Percentiles rank a stretch among this genome's conserved stretches.
phyloP scores from a whole-genome alignment of 2,888 invertebrate genomes.

The Palloptera scutellata region DNA sequence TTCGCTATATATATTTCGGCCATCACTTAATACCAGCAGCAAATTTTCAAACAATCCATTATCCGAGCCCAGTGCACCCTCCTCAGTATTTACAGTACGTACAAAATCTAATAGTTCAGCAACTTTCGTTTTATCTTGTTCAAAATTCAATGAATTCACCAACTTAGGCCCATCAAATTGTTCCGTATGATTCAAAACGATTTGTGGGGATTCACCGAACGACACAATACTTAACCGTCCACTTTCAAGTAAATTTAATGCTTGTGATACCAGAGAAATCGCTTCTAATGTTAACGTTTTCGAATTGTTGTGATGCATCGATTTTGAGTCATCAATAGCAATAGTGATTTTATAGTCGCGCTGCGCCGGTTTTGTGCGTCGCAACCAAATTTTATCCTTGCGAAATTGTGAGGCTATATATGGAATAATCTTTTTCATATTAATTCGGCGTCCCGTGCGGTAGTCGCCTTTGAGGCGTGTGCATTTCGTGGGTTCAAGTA shows the following conservation, averaged over 20 bases:
- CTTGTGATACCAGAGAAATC: slow-evolving; percentile 87
- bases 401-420: slow-evolving; percentile 99
- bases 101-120: slow-evolving; percentile 83
- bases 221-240: slow-evolving; percentile 92
- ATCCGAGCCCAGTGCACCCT: slow-evolving; percentile 60
- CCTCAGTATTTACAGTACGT: slow-evolving; percentile 71
- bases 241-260: slow-evolving; percentile 90
- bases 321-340: slow-evolving; percentile 95
- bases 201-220: slow-evolving; percentile 84
- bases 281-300: slow-evolving; percentile 95
- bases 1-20: slow-evolving; percentile 89
- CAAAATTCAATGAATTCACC: slow-evolving; percentile 83
- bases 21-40: slow-evolving; percentile 93
- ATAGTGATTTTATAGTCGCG: slow-evolving; percentile 95
- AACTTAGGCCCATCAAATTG: slow-evolving; percentile 81
- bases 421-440: slow-evolving; percentile 96
- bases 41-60: slow-evolving; percentile 68
- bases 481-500: slow-evolving; percentile 94
- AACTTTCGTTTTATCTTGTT: slow-evolving; percentile 88
- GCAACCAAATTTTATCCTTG: slow-evolving; percentile 98
- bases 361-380: slow-evolving; percentile 93
- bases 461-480: slow-evolving; percentile 94
- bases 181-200: slow-evolving; percentile 91
- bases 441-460: slow-evolving; percentile 94
- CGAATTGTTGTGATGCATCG: slow-evolving; percentile 88